Percentiles rank a stretch among this genome's conserved stretches.
Conservation (phyloP, 1,140 invertebrate species). For the Drosophila ananassae region DNA sequence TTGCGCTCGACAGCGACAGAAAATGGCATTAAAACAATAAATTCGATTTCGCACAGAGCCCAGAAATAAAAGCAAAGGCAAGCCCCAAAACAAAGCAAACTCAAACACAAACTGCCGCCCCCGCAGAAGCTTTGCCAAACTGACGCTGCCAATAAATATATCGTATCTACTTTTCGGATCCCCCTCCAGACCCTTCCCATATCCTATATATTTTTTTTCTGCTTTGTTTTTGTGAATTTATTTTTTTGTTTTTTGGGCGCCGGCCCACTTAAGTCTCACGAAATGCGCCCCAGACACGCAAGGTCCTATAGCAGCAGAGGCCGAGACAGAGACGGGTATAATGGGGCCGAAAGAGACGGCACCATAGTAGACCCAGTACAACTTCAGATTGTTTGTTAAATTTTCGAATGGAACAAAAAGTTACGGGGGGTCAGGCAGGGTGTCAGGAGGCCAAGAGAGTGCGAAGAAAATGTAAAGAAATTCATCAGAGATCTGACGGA, state of each 20-base stretch:
- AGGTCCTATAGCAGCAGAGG: constrained; percentile 34
- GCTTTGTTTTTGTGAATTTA: constrained; percentile 14
- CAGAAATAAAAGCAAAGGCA: constrained; percentile 20
- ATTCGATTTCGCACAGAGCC: constrained; percentile 69
- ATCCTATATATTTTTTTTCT: constrained; percentile 3
- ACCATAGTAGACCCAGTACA: constrained; percentile 20
- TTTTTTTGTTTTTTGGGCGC: constrained; percentile 45
- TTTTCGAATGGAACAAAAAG: constrained; percentile 42
- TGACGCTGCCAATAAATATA: constrained; percentile 75
- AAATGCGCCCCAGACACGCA: constrained; percentile 74
- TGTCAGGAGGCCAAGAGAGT: neutral
- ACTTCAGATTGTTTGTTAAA: constrained; percentile 54
- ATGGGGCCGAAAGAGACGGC: neutral
- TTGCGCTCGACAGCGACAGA: constrained; percentile 68
- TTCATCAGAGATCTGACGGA: constrained; percentile 15
- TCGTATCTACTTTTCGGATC: constrained; percentile 58
- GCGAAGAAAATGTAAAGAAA: constrained; percentile 21
- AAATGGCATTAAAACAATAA: constrained; percentile 82
- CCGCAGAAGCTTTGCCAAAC: constrained; percentile 45
- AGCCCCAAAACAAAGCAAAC: constrained; percentile 42
- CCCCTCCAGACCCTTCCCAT: neutral
- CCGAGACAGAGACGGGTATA: neutral
- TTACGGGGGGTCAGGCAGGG: neutral
- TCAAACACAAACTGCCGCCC: constrained; percentile 40
- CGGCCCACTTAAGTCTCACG: constrained; percentile 74